Evolutionary conservation across 2,797 vertebrate genomes (phyloP).

Genomic region (Rhabdomys pumilio): DNA sequence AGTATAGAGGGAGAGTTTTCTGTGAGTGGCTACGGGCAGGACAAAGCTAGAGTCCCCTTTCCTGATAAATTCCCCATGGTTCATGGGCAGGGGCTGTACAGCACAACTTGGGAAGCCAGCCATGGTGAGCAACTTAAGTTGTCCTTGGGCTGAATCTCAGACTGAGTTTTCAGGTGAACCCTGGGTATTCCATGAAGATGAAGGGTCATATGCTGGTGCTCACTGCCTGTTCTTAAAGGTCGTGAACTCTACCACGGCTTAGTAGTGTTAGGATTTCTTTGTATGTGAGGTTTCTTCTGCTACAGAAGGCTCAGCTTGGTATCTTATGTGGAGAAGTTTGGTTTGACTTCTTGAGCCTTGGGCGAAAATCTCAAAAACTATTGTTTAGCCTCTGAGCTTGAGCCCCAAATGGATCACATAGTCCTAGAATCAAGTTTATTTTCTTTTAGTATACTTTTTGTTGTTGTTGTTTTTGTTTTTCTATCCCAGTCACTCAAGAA

Average conservation of each 20-base stretch:
- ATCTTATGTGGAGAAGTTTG: neutral
- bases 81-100: neutral
- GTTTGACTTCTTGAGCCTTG: neutral
- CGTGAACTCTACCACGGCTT: neutral
- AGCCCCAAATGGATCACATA: neutral
- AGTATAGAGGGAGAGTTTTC: neutral
- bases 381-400: neutral
- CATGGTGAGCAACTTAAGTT: neutral
- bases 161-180: neutral
- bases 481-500: neutral
- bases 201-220: neutral
- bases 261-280: neutral
- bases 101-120: neutral
- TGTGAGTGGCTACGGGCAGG: neutral
- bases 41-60: neutral
- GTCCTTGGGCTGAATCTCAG: neutral
- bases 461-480: neutral
- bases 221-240: neutral
- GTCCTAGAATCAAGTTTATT: neutral
- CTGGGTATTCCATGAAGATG: neutral
- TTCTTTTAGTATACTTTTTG: neutral
- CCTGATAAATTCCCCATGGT: neutral
- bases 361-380: neutral
- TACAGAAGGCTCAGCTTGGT: neutral
- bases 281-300: neutral